These are phyloP conservation scores for Lepidochitona cinerea DNA, from an alignment of 2,888 invertebrate species.

Conservation along the genomic window DNA sequence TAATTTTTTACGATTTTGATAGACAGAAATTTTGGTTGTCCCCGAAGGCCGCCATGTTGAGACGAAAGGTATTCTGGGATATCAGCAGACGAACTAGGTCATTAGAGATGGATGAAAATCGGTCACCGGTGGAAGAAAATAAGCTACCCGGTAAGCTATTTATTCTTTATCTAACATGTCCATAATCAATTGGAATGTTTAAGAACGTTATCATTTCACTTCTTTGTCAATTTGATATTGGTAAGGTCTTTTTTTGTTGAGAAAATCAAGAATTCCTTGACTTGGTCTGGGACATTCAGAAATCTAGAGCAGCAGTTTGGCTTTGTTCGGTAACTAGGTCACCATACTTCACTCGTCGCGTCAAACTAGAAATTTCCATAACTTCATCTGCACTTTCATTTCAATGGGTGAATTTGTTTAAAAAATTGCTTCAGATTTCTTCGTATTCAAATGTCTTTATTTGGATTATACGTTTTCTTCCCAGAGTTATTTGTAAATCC, in stretches of 20 bases:
- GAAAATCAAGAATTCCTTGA: neutral
- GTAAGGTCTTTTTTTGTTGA: neutral
- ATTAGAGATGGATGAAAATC: slow-evolving; percentile 6
- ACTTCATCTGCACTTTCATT: too few relatives aligned
- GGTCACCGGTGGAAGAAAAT: slow-evolving; percentile 1
- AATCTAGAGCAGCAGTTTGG: neutral
- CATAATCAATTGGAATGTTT: neutral
- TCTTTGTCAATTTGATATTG: neutral
- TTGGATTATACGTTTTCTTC: too few relatives aligned
- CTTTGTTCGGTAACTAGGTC: slow-evolving; percentile 6
- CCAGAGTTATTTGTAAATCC: too few relatives aligned
- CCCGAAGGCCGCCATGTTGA: neutral
- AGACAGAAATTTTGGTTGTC: too few relatives aligned
- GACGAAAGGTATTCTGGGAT: neutral
- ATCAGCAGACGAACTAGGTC: slow-evolving; percentile 1
- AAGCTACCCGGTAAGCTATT: neutral
- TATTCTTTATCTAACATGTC: neutral
- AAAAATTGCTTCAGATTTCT: too few relatives aligned
- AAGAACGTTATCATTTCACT: neutral
- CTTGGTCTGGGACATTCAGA: neutral
- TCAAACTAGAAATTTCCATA: neutral
- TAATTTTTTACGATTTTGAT: too few relatives aligned
- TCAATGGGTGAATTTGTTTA: too few relatives aligned
- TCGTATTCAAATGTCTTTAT: too few relatives aligned
- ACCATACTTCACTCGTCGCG: slow-evolving; percentile 1